Conservation (phyloP, 2,113 vertebrate species). For the Lophura nycthemera region DNA sequence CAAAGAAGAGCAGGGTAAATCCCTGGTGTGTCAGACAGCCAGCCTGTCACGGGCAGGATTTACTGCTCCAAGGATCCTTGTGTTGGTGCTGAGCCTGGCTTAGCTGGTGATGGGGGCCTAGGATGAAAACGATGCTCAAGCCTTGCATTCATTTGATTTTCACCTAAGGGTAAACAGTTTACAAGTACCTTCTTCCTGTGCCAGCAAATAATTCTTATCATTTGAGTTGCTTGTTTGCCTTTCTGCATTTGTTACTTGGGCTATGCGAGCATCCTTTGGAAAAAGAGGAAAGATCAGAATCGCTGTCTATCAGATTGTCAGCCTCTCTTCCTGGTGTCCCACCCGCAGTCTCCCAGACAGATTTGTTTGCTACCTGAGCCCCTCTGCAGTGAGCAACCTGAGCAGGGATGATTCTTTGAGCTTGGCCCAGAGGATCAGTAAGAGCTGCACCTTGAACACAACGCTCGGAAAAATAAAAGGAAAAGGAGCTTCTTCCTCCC, state of each 20-base stretch:
- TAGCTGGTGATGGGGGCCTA: background rate
- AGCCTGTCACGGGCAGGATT: background rate
- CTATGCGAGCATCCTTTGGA: background rate
- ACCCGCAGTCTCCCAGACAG: conserved; percentile 44
- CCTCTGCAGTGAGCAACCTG: background rate
- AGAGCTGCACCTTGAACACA: background rate
- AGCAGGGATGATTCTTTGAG: background rate
- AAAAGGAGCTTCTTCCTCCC: background rate
- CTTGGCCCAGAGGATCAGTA: conserved; percentile 36
- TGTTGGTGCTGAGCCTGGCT: background rate
- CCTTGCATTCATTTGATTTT: background rate
- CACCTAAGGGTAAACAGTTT: background rate
- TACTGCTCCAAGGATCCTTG: background rate
- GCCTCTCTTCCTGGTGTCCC: background rate
- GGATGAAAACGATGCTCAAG: background rate
- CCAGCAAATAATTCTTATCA: background rate
- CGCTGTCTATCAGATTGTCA: fast-evolving
- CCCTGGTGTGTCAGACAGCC: background rate
- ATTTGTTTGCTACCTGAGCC: conserved; percentile 54
- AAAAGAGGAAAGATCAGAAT: background rate
- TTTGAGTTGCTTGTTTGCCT: background rate
- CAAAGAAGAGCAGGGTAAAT: conserved; percentile 1
- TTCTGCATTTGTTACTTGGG: background rate
- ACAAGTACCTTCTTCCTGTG: background rate
- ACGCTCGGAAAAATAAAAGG: fast-evolving